Evolutionary conservation across 92 coral and sea anemone genomes (phyloP), one percentile per base, ranked within the genome.

Genomic region (Isaurus tuberculatus): DNA sequence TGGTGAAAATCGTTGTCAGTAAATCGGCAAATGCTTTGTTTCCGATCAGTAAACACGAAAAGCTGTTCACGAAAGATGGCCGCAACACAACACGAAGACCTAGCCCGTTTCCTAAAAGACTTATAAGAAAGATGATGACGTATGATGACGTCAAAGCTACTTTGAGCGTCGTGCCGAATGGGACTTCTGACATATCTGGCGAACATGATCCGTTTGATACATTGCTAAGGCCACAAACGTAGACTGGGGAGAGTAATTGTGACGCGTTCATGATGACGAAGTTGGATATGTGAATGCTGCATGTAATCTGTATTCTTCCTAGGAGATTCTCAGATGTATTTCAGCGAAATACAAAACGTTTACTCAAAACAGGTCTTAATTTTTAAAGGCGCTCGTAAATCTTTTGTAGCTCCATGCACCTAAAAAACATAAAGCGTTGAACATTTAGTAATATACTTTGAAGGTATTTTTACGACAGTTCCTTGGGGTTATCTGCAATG

Each of bases 21-120:
- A 93, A 72, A 65, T 93, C 97, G 1, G 97, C 97, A 16, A 91
- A 71, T 2, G 94, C 97, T 92, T 91, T 93, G 86, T 93, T 93
- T 13, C 88, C 89, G 46, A 85, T 79, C 37, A 88, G 85, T 4
- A 85, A 55, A 23, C 86, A 69, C 8, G 89, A 84, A 14, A 80
- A 81, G 5, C 81, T 88, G 23, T 28, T 71, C 80, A 88, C 22
- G 20, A 65, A 26, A 1, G 86, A 80, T 34, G 85, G 51, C 44
- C 86, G 86, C 30, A 79, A 72, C 46, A 84, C 83, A 33, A 85
- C 77, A 48, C 86, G 83, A 17, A 85, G 75, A 66, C 86, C 64
- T 0, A 72, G 44, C 26, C 71, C 60, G 67, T 88, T 88, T 26
- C 91, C 91, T 10, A 85, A 53, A 65, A 79, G 16, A 29, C 88